Conservation (phyloP, 2,113 vertebrate species). For the Phocoena sinus region DNA sequence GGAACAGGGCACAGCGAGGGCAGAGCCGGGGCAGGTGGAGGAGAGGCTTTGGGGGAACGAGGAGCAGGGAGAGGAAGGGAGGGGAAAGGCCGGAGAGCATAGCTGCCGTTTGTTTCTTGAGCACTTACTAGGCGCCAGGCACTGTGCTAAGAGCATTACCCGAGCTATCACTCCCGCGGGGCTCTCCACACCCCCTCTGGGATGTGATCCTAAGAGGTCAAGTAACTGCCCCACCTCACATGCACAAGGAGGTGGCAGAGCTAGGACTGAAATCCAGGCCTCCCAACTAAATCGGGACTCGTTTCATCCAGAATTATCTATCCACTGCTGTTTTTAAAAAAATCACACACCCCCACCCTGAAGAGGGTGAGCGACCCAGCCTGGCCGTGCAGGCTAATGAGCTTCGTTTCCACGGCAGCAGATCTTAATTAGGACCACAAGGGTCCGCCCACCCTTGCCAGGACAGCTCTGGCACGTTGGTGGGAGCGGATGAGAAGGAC, state of each 20-base stretch:
- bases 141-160: neutral
- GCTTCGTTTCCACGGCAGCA: constrained; percentile 58
- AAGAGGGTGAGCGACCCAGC: constrained; percentile 52
- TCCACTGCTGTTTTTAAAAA: neutral
- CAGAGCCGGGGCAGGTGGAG: neutral
- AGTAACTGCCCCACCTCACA: neutral
- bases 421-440: constrained; percentile 53
- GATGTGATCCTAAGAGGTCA: neutral
- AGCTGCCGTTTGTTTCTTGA: neutral
- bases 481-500: neutral
- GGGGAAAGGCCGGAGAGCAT: neutral
- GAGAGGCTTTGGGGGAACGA: neutral
- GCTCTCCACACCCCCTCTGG: neutral
- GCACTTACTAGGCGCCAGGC: neutral
- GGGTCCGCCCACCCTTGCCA: constrained; percentile 29
- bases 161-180: too few relatives aligned
- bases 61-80: neutral
- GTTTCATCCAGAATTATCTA: constrained; percentile 35
- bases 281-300: neutral
- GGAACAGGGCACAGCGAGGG: neutral
- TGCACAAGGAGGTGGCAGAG: neutral
- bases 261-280: neutral
- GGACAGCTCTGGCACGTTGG: neutral
- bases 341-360: neutral
- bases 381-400: constrained; percentile 37